phyloP scores from a whole-genome alignment of 2,888 invertebrate species.

The Amorpha juglandis region DNA sequence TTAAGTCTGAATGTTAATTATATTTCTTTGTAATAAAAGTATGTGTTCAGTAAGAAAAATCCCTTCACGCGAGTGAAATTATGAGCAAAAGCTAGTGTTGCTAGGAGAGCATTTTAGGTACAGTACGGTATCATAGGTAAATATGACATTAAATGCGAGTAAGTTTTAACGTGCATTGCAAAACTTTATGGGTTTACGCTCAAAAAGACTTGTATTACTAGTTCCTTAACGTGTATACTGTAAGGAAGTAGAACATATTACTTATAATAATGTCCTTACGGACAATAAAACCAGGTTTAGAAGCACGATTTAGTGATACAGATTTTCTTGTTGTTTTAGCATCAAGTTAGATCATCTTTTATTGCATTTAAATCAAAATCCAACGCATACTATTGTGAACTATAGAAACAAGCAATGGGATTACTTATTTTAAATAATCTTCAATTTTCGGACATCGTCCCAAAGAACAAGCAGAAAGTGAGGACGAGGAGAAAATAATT shows the following conservation, averaged over 20 bases:
- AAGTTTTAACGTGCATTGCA: slow-evolving; percentile 2
- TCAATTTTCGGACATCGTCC: too few relatives aligned
- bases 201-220: slow-evolving; percentile 13
- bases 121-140: not conserved
- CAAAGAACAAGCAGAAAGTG: not conserved
- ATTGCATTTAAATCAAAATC: not conserved
- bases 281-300: not conserved
- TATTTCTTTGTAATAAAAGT: too few relatives aligned
- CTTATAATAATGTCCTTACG: slow-evolving; percentile 7
- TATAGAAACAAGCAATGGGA: too few relatives aligned
- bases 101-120: too few relatives aligned
- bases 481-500: not conserved
- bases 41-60: too few relatives aligned
- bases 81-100: too few relatives aligned
- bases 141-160: not conserved
- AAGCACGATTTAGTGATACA: not conserved
- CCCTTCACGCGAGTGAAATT: too few relatives aligned
- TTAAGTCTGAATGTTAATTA: too few relatives aligned
- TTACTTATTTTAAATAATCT: not conserved
- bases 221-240: slow-evolving; percentile 4
- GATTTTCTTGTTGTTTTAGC: not conserved
- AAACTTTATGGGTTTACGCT: slow-evolving; percentile 7
- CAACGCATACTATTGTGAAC: too few relatives aligned
- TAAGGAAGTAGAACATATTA: not conserved
- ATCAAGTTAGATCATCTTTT: not conserved